A percentile compares a stretch with the other conserved stretches of the same genome.
These are phyloP conservation scores for Lochmaea crataegi DNA, from an alignment of 2,888 invertebrate species.

Conservation along the genomic window DNA sequence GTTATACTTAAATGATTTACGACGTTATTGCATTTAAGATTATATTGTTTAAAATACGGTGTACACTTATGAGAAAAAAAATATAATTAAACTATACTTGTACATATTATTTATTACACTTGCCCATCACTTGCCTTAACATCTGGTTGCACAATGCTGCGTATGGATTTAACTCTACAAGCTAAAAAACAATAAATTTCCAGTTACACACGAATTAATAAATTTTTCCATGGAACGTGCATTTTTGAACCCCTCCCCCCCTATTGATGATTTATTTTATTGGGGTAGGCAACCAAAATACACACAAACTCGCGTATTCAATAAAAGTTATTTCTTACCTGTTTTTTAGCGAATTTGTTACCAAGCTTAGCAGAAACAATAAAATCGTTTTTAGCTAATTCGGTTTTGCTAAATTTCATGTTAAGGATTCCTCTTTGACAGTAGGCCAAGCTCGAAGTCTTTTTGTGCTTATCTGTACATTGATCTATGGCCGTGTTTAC, in stretches of 20 bases:
- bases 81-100: conserved; percentile 48
- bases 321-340: conserved; percentile 67
- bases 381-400: conserved; percentile 81
- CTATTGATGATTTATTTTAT: too few relatives aligned
- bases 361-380: conserved; percentile 83
- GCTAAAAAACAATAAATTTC: conserved; percentile 65
- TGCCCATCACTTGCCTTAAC: conserved; percentile 81
- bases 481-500: conserved; percentile 79
- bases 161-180: conserved; percentile 91
- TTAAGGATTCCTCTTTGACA: conserved; percentile 87
- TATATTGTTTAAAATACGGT: conserved; percentile 47
- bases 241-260: too few relatives aligned
- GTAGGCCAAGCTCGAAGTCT: conserved; percentile 79
- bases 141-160: conserved; percentile 96
- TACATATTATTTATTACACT: conserved; percentile 47
- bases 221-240: too few relatives aligned
- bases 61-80: conserved; percentile 43
- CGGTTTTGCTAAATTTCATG: conserved; percentile 75
- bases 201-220: not conserved
- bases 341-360: conserved; percentile 87
- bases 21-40: conserved; percentile 46
- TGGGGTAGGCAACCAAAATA: not conserved
- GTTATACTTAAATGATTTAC: conserved; percentile 24
- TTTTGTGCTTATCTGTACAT: conserved; percentile 67
- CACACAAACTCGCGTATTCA: not conserved